Evolutionary conservation across 2,888 invertebrate genomes (phyloP).

Genomic region (Microplitis manilae): DNA sequence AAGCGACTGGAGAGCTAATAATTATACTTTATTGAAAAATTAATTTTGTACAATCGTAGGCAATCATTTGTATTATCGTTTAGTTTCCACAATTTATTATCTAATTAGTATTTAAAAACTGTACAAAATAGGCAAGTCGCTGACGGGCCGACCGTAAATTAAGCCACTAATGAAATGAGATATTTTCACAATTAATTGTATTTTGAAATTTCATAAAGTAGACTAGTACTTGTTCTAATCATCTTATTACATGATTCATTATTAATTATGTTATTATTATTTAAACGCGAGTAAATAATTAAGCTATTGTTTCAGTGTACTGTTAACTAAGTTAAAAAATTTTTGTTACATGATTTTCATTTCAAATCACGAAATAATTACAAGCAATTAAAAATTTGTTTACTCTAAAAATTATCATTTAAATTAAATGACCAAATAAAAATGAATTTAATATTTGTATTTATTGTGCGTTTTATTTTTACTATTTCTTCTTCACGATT

Average conservation of each 20-base stretch:
- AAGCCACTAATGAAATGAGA: background rate
- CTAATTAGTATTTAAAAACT: background rate
- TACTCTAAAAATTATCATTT: no score
- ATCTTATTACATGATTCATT: background rate
- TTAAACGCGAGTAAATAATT: background rate
- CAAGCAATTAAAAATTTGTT: no score
- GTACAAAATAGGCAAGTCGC: background rate
- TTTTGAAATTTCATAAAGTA: no score
- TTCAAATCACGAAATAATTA: no score
- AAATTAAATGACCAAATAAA: no score
- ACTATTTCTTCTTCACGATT: slow-evolving; percentile 4
- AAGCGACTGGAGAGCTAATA: background rate
- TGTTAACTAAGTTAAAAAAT: no score
- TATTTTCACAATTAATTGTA: background rate
- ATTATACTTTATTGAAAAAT: background rate
- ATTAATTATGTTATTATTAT: slow-evolving; percentile 30
- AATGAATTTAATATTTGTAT: no score
- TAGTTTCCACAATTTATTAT: background rate
- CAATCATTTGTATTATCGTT: background rate
- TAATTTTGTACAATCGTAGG: background rate
- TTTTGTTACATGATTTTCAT: no score
- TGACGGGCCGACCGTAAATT: no score
- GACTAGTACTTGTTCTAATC: no score
- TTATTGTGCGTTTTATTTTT: no score
- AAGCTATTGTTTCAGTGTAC: no score